phyloP scores from a whole-genome alignment of 2,888 invertebrate genomes.

The Nomada ruficornis region DNA sequence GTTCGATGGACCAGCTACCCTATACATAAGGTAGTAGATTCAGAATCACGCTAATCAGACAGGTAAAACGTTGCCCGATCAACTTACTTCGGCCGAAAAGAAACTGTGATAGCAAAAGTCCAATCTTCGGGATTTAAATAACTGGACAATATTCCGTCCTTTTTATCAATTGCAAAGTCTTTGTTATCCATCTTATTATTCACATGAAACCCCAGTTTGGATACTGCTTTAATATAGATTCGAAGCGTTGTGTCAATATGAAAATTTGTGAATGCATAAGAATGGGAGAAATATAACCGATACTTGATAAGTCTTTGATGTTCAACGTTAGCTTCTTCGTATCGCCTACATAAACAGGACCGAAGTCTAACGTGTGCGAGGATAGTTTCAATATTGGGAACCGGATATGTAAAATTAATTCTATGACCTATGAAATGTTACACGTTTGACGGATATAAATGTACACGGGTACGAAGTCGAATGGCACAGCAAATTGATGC shows the following conservation, averaged over 20 bases:
- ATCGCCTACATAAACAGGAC: conserved; percentile 68
- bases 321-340: conserved; percentile 66
- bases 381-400: conserved; percentile 72
- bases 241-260: neutral
- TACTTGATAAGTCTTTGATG: conserved; percentile 73
- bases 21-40: conserved; percentile 8
- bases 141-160: conserved; percentile 7
- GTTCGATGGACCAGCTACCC: conserved; percentile 22
- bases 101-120: conserved; percentile 35
- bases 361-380: conserved; percentile 71
- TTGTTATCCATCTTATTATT: conserved; percentile 17
- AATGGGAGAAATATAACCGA: conserved; percentile 30
- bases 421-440: conserved; percentile 65
- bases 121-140: neutral
- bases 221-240: conserved; percentile 48
- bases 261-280: neutral
- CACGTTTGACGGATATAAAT: neutral
- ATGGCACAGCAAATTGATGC: neutral
- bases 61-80: too few relatives aligned
- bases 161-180: conserved; percentile 36
- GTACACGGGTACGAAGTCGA: neutral
- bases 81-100: conserved; percentile 54
- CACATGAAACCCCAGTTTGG: conserved; percentile 34
- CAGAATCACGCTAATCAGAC: too few relatives aligned
- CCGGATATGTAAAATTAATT: conserved; percentile 69